Evolutionary conservation across 2,888 invertebrate genomes (phyloP), one percentile per base, ranked within the genome.

Genomic region (Dysmachus trigonus): DNA sequence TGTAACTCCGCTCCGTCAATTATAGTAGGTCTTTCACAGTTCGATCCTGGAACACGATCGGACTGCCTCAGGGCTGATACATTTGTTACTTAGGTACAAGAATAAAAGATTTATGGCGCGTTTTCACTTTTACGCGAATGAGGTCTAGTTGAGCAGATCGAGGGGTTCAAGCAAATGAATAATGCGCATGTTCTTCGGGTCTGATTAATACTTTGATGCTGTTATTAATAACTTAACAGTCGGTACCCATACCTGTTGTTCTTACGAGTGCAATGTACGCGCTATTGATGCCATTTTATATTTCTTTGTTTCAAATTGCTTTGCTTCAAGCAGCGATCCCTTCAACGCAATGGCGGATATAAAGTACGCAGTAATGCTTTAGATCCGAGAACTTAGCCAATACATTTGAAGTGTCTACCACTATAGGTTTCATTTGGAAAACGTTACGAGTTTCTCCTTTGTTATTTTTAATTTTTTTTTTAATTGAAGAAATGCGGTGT

Each of bases 81-180:
- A 31, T 22, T 76, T 76, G 76, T 22, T 76, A 41, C 22, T 76
- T 38, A 8, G 38, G 1, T 22, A 22, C 35, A 76, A 38, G 35
- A 35, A 35, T 38, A 76, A 35, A 76, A 35, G 76, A 76, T 76
- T 76, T 35, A 76, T 76, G 33, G 76, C 31, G 22, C 38, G 18
- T 76, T 76, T 76, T 76, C 76, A 76, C 76, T 76, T 38, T 76
- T 76, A 76, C 76, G 76, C 38, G 38, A 76, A 76, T 76, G 22
- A 76, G 38, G n/a, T 18, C 38, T 76, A 76, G 76, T 15, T 76
- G 38, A n/a, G 62, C 62, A 27, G 62, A 27, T 62, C 62, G 62
- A 18, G 27, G 62, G 27, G 15, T 38, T 38, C 35, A 22, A 38
- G 6, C 22, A 33, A 22, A 22, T 76, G 76, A 76, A 35, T 76